Base-by-base conservation (phyloP, 2,113 vertebrate genomes). In the Crotalus tigris region DNA sequence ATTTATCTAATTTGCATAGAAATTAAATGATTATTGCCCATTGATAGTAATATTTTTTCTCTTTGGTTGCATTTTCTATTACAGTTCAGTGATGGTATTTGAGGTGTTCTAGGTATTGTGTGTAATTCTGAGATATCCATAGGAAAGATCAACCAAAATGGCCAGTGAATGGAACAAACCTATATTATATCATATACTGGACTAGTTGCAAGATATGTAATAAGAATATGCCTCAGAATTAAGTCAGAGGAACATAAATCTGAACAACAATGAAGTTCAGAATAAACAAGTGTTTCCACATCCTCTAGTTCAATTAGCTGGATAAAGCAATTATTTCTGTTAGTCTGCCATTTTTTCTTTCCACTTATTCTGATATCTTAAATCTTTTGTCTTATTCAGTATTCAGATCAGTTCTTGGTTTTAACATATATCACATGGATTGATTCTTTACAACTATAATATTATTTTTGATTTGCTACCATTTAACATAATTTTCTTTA, bases 381-480 rank as follows among this genome's bases (percentile, higher is more conserved):
- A 88, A 89, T 44, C 6, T 46, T 29, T 88, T 17, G 4, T 53
- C 53, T 89, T 88, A 92, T 75, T 90, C 8, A 85, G 91, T 19
- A 92, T 92, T 90, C 53, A 90, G 61, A 87, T 54, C 90, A 33
- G 93, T 64, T 91, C 92, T 89, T 92, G 58, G 85, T n/a, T 90
- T 95, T 93, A 95, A 33, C 89, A 93, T 23, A 58, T 15, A 91
- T 29, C 89, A 61, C 92, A 33, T n/a, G 88, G 87, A 17, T 85
- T 94, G 87, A 49, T 69, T 94, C 91, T 91, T 92, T 94, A 55
- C 6, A 57, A 15, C 12, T 91, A 92, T 75, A 86, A 91, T 69
- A 91, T 95, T 93, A 94, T 94, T 94, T 94, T 93, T 92, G 88
- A 93, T 95, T 91, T 94, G 49, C 58, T 58, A 93, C 94, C 75